phyloP scores from a whole-genome alignment of 2,113 vertebrate species.

The Catagonus wagneri region DNA sequence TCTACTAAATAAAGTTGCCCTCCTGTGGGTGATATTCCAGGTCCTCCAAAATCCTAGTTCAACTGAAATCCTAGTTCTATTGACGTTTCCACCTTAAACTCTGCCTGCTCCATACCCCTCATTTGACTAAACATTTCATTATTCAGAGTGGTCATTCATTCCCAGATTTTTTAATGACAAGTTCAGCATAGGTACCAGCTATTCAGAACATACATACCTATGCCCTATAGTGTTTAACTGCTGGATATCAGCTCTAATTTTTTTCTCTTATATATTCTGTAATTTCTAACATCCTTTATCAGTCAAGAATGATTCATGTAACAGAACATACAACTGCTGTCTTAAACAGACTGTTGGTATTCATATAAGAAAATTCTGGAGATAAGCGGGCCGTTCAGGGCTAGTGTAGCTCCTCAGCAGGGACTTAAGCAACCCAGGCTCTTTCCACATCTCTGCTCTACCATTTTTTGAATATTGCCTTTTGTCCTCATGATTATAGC shows the following conservation, averaged over 20 bases:
- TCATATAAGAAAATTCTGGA: neutral
- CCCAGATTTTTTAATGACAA: neutral
- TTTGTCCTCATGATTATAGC: neutral
- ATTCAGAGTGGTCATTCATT: neutral
- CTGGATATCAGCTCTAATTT: neutral
- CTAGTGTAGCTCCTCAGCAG: neutral
- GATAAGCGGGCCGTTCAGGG: neutral
- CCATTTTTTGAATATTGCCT: neutral
- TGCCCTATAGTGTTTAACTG: neutral
- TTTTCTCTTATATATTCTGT: neutral
- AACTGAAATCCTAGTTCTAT: neutral
- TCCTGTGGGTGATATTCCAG: neutral
- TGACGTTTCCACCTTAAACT: neutral
- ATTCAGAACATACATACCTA: neutral
- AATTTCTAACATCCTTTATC: neutral
- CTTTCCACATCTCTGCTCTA: neutral
- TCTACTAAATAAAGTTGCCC: neutral
- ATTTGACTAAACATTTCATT: neutral
- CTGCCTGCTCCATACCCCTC: neutral
- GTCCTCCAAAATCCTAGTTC: neutral
- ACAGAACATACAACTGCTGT: neutral
- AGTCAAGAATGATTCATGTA: neutral
- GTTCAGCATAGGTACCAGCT: neutral
- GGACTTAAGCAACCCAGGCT: neutral
- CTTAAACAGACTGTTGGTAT: neutral